Percentiles rank a stretch among this genome's conserved stretches.
phyloP scores from a whole-genome alignment of 2,113 vertebrate genomes.

The Meriones unguiculatus region DNA sequence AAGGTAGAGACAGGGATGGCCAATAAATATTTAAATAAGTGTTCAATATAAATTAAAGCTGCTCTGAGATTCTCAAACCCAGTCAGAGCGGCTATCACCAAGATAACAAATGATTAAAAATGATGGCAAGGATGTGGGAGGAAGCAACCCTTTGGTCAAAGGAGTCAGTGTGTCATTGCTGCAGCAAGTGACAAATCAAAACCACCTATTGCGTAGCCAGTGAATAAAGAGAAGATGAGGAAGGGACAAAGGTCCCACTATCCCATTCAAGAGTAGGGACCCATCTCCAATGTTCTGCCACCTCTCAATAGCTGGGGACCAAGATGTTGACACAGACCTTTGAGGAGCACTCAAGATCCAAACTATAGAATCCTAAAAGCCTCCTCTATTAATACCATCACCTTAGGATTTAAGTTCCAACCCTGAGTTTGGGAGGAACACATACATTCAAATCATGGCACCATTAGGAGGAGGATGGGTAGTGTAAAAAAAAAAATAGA shows the following conservation, averaged over 20 bases:
- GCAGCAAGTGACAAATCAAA: not conserved
- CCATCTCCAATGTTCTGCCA: not conserved
- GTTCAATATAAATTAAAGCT: not conserved
- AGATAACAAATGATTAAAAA: not conserved
- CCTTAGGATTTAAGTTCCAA: not conserved
- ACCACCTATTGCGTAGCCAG: not conserved
- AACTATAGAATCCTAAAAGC: not conserved
- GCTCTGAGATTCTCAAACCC: not conserved
- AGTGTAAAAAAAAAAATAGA: not conserved
- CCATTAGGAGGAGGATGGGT: not conserved
- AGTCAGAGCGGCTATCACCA: not conserved
- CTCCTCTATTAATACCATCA: not conserved
- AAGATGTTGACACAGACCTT: not conserved
- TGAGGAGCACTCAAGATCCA: not conserved
- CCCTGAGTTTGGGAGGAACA: not conserved
- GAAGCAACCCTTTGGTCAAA: too few species aligned
- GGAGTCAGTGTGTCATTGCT: not conserved
- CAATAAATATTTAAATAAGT: not conserved
- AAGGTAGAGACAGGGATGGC: not conserved
- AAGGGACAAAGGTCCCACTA: not conserved
- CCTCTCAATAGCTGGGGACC: not conserved
- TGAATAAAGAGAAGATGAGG: not conserved
- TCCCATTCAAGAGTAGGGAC: not conserved
- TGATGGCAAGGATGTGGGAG: not conserved
- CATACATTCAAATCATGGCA: not conserved